Percentiles rank a stretch among this genome's conserved stretches.
phyloP scores from a whole-genome alignment of 2,797 vertebrate genomes.

The Pseudopleuronectes americanus region DNA sequence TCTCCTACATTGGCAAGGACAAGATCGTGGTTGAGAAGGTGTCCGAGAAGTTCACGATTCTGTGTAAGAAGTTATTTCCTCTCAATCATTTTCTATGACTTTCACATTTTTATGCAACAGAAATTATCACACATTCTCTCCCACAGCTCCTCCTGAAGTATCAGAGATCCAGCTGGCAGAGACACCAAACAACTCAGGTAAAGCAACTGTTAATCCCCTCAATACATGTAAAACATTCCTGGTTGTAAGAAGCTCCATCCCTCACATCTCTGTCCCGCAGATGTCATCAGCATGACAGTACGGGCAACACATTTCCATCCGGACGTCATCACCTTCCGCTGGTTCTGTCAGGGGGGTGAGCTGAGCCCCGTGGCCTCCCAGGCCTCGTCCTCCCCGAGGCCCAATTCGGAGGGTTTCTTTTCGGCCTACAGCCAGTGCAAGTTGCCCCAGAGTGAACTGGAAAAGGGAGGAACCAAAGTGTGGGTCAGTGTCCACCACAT shows the following conservation, averaged over 20 bases:
- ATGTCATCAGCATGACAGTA: slow-evolving; percentile 79
- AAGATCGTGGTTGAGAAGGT: slow-evolving; percentile 83
- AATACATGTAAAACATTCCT: neutral
- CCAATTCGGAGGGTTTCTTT: slow-evolving; percentile 82
- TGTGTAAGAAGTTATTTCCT: slow-evolving; percentile 72
- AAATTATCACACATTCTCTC: slow-evolving; percentile 1
- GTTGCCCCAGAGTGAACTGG: slow-evolving; percentile 77
- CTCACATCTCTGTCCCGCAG: slow-evolving; percentile 50
- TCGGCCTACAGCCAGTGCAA: slow-evolving; percentile 85
- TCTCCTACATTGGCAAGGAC: slow-evolving; percentile 85
- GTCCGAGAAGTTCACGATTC: slow-evolving; percentile 82
- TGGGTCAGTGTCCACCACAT: slow-evolving; percentile 86
- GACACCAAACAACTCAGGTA: slow-evolving; percentile 76
- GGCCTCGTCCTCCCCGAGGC: slow-evolving; percentile 81
- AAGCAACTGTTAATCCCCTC: neutral
- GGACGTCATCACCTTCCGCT: slow-evolving; percentile 86
- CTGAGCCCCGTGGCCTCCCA: slow-evolving; percentile 83
- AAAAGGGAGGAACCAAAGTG: slow-evolving; percentile 80
- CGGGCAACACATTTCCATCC: slow-evolving; percentile 82
- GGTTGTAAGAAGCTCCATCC: neutral
- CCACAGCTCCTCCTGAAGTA: slow-evolving; percentile 81
- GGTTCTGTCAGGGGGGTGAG: slow-evolving; percentile 87
- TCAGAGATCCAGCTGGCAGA: slow-evolving; percentile 85
- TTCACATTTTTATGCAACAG: neutral
- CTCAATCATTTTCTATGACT: neutral